phyloP scores from a whole-genome alignment of 2,888 invertebrate species.

The Pycnomerus fuliginosus region DNA sequence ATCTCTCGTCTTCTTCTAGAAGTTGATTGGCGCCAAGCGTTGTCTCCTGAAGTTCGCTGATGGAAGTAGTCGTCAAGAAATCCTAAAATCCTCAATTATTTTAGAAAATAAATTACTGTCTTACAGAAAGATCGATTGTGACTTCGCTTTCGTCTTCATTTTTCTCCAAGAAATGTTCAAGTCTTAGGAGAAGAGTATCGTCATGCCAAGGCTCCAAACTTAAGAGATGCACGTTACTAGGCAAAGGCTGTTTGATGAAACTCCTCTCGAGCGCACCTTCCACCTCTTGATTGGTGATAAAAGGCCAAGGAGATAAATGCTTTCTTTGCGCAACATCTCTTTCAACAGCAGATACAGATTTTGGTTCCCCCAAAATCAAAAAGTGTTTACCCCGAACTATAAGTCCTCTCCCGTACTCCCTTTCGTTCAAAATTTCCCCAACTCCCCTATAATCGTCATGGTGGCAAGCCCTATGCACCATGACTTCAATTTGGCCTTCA shows the following conservation, averaged over 20 bases:
- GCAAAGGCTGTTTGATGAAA: constrained; percentile 55
- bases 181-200: constrained; percentile 62
- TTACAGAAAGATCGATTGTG: constrained; percentile 57
- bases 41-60: constrained; percentile 44
- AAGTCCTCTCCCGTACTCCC: constrained; percentile 64
- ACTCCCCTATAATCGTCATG: constrained; percentile 77
- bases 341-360: constrained; percentile 45
- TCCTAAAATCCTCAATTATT: constrained; percentile 9
- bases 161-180: constrained; percentile 73
- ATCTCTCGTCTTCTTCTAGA: constrained; percentile 53
- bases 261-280: constrained; percentile 8
- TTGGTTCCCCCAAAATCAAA: constrained; percentile 25
- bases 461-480: constrained; percentile 79
- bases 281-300: constrained; percentile 52
- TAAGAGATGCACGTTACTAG: constrained; percentile 69
- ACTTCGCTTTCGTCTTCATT: constrained; percentile 59
- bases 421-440: constrained; percentile 84
- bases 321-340: constrained; percentile 53
- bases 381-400: constrained; percentile 60
- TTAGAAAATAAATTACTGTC: not conserved
- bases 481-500: constrained; percentile 64
- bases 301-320: constrained; percentile 59
- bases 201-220: constrained; percentile 73
- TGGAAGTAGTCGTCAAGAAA: constrained; percentile 43
- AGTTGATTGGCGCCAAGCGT: constrained; percentile 52